Percentiles rank a stretch among this genome's conserved stretches.
Conservation (phyloP, 2,797 vertebrate species). For the Lacerta bilineata region DNA sequence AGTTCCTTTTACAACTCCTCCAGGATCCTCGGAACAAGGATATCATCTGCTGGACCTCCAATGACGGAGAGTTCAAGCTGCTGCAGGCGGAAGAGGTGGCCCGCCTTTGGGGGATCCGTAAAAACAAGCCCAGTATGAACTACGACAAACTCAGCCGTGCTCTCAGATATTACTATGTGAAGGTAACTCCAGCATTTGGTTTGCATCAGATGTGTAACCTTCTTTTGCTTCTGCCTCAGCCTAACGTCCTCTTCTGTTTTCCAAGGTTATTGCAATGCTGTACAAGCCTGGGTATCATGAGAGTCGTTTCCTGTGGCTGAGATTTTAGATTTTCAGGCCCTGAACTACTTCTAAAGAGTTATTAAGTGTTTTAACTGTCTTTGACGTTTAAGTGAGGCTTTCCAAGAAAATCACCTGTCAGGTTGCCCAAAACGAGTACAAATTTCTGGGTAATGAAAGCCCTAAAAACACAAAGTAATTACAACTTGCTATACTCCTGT, state of each 20-base stretch:
- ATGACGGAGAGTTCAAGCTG: constrained; percentile 97
- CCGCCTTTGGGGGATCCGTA: constrained; percentile 95
- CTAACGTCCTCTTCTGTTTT: constrained; percentile 52
- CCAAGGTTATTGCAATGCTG: no score
- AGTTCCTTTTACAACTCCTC: constrained; percentile 97
- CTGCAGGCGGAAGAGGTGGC: constrained; percentile 98
- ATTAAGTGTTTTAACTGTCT: background rate
- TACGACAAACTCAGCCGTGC: constrained; percentile 98
- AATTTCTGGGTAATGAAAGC: background rate
- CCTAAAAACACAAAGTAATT: background rate
- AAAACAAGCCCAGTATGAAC: constrained; percentile 99
- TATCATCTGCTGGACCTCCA: constrained; percentile 97
- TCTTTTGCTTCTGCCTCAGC: constrained; percentile 24
- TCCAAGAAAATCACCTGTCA: background rate
- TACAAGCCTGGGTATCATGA: no score
- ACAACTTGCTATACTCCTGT: no score
- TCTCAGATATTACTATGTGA: constrained; percentile 97
- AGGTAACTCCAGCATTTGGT: constrained; percentile 82
- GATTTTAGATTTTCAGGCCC: background rate
- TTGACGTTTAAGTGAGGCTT: background rate
- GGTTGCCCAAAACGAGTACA: background rate
- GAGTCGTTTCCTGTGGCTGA: background rate
- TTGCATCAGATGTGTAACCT: constrained; percentile 30
- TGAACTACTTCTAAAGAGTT: background rate
- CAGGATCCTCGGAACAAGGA: constrained; percentile 92